A percentile compares a stretch with the other conserved stretches of the same genome.
Conservation (phyloP, 2,797 vertebrate species). For the Tragelaphus oryx region DNA sequence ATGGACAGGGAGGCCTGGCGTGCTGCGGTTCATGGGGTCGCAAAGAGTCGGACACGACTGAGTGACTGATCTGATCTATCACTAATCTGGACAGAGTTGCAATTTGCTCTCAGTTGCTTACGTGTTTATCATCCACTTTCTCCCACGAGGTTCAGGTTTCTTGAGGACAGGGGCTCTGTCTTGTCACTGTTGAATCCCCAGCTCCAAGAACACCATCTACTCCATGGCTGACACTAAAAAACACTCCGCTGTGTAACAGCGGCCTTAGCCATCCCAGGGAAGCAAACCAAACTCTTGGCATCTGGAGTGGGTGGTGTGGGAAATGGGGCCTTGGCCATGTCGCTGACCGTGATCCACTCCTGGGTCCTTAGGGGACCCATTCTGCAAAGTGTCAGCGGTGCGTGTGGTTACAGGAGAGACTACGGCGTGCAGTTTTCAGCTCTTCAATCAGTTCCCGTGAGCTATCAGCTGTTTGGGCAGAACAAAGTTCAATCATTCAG, state of each 20-base stretch:
- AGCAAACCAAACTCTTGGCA: not conserved
- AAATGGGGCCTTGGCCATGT: not conserved
- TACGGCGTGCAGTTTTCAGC: not conserved
- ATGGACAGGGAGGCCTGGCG: no score
- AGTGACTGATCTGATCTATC: no score
- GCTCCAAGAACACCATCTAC: not conserved
- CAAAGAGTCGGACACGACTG: no score
- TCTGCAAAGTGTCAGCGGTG: not conserved
- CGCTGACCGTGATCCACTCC: accelerated
- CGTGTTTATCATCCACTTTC: not conserved
- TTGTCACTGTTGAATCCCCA: not conserved
- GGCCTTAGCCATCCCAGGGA: not conserved
- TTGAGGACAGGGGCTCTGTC: not conserved
- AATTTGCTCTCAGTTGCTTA: not conserved
- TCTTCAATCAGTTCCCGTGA: not conserved
- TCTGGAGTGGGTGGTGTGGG: not conserved
- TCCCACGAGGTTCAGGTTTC: not conserved
- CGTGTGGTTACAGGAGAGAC: accelerated
- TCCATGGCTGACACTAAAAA: not conserved
- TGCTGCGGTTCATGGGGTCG: no score
- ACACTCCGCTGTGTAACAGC: accelerated
- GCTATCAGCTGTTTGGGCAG: not conserved
- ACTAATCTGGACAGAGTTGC: not conserved
- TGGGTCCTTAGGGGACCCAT: not conserved
- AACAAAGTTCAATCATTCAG: not conserved